A percentile compares a stretch with the other conserved stretches of the same genome.
These are phyloP conservation scores for Phymatocera aterrima DNA, from an alignment of 2,888 invertebrate species.

Conservation along the genomic window DNA sequence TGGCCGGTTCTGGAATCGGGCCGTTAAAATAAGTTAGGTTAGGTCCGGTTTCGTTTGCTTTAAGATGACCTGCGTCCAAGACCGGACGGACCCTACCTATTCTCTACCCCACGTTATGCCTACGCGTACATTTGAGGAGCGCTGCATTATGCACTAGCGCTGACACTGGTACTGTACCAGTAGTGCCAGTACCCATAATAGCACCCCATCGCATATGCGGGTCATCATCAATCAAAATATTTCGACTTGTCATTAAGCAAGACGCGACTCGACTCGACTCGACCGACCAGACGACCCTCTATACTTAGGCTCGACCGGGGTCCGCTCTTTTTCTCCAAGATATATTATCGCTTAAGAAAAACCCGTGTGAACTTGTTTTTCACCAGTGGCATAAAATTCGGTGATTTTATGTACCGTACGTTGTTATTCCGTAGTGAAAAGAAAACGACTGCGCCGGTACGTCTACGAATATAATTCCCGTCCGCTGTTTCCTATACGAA, in stretches of 20 bases:
- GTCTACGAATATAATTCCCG: too few species aligned
- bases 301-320: neutral
- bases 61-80: neutral
- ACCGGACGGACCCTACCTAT: neutral
- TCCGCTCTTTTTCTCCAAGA: neutral
- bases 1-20: conserved; percentile 37
- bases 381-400: too few species aligned
- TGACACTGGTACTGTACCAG: too few species aligned
- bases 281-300: neutral
- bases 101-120: neutral
- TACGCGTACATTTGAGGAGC: neutral
- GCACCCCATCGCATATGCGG: neutral
- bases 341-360: too few species aligned
- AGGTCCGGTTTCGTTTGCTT: too few species aligned
- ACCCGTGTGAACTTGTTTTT: too few species aligned
- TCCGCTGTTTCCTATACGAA: too few species aligned
- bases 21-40: neutral
- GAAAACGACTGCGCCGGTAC: too few species aligned
- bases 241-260: conserved; percentile 33
- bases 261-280: too few species aligned
- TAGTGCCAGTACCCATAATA: neutral
- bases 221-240: conserved; percentile 40
- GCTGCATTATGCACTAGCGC: neutral
- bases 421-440: too few species aligned
- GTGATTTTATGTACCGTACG: too few species aligned